Evolutionary conservation across 2,888 invertebrate species (phyloP).

Genomic region (Lithophane semibrunnea): DNA sequence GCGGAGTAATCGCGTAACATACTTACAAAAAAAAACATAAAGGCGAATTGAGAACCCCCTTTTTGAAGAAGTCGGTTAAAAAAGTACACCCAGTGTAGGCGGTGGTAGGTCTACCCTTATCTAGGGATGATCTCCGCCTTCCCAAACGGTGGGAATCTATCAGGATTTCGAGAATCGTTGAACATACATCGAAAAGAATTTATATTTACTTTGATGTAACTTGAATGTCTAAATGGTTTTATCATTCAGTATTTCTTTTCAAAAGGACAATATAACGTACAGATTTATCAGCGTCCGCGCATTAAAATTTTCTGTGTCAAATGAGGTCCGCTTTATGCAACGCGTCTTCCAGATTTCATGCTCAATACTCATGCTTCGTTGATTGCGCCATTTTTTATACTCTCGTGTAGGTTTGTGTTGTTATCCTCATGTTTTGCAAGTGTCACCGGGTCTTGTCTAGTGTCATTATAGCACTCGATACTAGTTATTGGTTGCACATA

Average conservation of each 20-base stretch:
- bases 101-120: not conserved
- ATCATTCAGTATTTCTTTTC: not conserved
- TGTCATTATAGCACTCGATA: not conserved
- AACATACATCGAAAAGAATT: not conserved
- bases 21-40: too few species aligned
- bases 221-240: not conserved
- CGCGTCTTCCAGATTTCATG: constrained; percentile 28
- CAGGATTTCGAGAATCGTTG: not conserved
- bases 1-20: too few species aligned
- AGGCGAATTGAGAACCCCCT: too few species aligned
- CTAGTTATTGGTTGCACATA: not conserved
- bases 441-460: not conserved
- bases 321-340: constrained; percentile 43
- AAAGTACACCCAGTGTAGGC: not conserved
- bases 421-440: constrained; percentile 27
- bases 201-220: too few species aligned
- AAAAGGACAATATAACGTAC: constrained; percentile 10
- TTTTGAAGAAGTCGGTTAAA: not conserved
- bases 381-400: constrained; percentile 38
- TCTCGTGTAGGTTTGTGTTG: constrained; percentile 20
- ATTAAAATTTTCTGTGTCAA: constrained; percentile 32
- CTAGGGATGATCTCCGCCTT: not conserved
- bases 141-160: not conserved
- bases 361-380: constrained; percentile 7
- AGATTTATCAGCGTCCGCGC: constrained; percentile 6